These are phyloP conservation scores for Cryptophagus acutangulus DNA, from an alignment of 2,888 invertebrate species.

Conservation along the genomic window DNA sequence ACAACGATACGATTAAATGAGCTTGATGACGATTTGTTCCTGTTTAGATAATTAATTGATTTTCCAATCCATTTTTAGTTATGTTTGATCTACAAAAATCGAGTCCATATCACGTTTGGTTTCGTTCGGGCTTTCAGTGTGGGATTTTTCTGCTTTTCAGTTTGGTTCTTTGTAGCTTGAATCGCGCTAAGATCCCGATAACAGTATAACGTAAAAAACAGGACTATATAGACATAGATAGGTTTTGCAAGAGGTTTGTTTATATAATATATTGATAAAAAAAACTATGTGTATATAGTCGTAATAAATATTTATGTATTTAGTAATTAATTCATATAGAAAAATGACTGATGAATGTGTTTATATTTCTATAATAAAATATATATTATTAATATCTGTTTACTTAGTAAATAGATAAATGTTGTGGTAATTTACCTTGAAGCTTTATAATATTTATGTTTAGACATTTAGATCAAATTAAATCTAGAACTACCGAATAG, in stretches of 20 bases:
- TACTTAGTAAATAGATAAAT: constrained; percentile 32
- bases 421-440: constrained; percentile 28
- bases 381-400: constrained; percentile 27
- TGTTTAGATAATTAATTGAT: constrained; percentile 15
- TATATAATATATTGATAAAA: too few species aligned
- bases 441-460: constrained; percentile 25
- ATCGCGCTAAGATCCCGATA: too few species aligned
- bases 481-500: background rate
- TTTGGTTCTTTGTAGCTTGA: too few species aligned
- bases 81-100: constrained; percentile 8
- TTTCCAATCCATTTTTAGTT: constrained; percentile 6
- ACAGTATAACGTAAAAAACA: too few species aligned
- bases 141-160: too few species aligned
- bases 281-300: constrained; percentile 28
- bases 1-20: constrained; percentile 30
- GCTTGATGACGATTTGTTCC: constrained; percentile 13
- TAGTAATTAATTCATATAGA: constrained; percentile 15
- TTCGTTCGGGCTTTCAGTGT: constrained; percentile 8
- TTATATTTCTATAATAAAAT: constrained; percentile 21
- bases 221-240: constrained; percentile 16
- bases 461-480: constrained; percentile 2
- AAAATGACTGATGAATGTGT: constrained; percentile 40
- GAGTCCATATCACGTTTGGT: constrained; percentile 13
- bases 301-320: constrained; percentile 20
- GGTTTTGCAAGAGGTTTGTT: constrained; percentile 5